Evolutionary conservation across 2,797 vertebrate species (phyloP).

Genomic region (Macropus fuliginosus): DNA sequence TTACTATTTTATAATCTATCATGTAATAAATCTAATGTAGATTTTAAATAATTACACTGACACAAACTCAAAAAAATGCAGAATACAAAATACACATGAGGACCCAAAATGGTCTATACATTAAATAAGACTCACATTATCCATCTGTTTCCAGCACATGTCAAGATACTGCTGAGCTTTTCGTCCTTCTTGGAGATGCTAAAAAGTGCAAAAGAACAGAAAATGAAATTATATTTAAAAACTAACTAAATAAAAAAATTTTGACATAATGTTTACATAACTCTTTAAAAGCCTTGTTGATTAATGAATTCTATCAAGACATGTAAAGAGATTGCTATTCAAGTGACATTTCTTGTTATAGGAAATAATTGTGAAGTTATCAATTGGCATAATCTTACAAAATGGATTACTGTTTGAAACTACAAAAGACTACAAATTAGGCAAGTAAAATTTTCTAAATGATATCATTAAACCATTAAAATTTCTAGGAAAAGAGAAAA

Average conservation of each 20-base stretch:
- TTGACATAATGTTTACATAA: constrained; percentile 34
- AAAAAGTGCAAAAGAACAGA: constrained; percentile 61
- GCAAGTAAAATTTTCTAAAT: constrained; percentile 42
- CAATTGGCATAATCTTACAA: constrained; percentile 47
- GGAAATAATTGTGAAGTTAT: constrained; percentile 37
- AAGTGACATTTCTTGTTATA: constrained; percentile 44
- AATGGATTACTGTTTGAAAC: constrained; percentile 29
- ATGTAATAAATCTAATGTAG: constrained; percentile 25
- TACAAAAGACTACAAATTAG: constrained; percentile 30
- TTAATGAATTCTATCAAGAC: constrained; percentile 11
- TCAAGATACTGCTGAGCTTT: constrained; percentile 98
- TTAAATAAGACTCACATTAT: constrained; percentile 91
- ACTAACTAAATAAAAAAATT: constrained; percentile 41
- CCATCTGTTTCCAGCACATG: constrained; percentile 99
- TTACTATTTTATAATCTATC: constrained; percentile 39
- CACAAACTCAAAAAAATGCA: constrained; percentile 47
- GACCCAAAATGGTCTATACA: neutral
- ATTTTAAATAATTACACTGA: constrained; percentile 43
- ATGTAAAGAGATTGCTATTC: constrained; percentile 46
- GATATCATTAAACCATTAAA: constrained; percentile 45
- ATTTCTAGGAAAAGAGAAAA: constrained; percentile 60
- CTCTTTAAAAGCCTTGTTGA: neutral
- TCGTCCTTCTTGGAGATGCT: constrained; percentile 99
- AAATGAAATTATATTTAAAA: constrained; percentile 56
- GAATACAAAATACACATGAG: constrained; percentile 48